Base-by-base conservation (phyloP, 2,113 vertebrate genomes). In the Sphyrna mokarran region DNA sequence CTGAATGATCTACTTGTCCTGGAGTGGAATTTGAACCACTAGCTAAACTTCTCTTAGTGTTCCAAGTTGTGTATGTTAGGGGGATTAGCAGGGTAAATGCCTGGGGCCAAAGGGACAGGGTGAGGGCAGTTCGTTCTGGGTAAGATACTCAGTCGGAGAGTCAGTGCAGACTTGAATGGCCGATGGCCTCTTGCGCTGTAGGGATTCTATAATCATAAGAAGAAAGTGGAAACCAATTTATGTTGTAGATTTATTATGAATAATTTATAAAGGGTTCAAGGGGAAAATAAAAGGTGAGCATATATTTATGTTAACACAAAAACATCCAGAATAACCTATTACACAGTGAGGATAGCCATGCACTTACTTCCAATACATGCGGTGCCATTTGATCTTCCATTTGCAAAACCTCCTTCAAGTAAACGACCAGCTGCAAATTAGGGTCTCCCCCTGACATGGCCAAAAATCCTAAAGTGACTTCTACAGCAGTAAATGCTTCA, bases 381-480 rank as follows among this genome's bases (percentile, higher is more conserved):
- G 97, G 96, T 95, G 97, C 97, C 26, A 97, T 97, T 97, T 98
- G 98, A 61, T 98, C 98, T 7, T 97, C 97, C 99, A 99, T 99
- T 96, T 98, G 98, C 97, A 99, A 97, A 95, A 97, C 95, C 0
- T 98, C 97, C 96, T 97, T 97, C 0, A 99, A 96, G 96, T 99
- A 99, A 22, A 85, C 86, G 0, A 97, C 97, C 96, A 99, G 96
- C 96, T 96, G 97, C 98, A 98, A 97, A 66, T 97, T 96, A 0
- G 98, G 94, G 0, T 98, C 96, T 95, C 97, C 98, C 0, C 98
- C 98, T 0, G 98, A 98, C 96, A 98, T 99, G 96, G 98, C 98
- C 95, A 99, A 97, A 97, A 99, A 99, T 6, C 98, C 98, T 86
- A 99, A 96, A 0, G 97, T 97, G 78, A 99, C 97, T 96, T 99